Percentiles rank a stretch among this genome's conserved stretches.
phyloP scores from a whole-genome alignment of 2,888 invertebrate genomes.

The Trissoscelio sp. region DNA sequence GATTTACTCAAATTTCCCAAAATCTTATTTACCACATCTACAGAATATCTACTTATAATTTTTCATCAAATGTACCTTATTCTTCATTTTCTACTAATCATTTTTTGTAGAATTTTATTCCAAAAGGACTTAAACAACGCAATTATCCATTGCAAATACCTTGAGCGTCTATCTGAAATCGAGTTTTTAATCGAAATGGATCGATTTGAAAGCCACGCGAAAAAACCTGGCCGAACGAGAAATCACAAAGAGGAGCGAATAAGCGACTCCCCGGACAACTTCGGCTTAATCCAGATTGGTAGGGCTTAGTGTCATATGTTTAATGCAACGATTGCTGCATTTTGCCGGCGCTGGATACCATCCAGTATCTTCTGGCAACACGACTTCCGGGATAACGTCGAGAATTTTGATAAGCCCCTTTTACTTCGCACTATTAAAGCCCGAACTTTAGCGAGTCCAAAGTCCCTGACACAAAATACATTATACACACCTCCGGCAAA shows the following conservation, averaged over 20 bases:
- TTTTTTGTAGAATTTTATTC: background rate
- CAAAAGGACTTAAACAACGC: no score
- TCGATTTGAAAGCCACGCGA: slow-evolving; percentile 19
- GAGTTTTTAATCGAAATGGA: slow-evolving; percentile 30
- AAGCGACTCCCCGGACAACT: slow-evolving; percentile 61
- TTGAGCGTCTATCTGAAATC: background rate
- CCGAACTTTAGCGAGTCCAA: slow-evolving; percentile 52
- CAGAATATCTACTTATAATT: no score
- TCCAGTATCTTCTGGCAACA: slow-evolving; percentile 66
- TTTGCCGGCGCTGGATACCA: slow-evolving; percentile 62
- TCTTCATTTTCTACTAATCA: no score
- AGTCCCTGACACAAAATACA: slow-evolving; percentile 60
- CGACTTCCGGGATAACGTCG: slow-evolving; percentile 64
- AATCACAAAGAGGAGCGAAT: slow-evolving; percentile 53
- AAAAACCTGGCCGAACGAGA: slow-evolving; percentile 31
- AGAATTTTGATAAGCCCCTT: slow-evolving; percentile 69
- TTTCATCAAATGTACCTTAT: no score
- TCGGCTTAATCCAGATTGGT: slow-evolving; percentile 60
- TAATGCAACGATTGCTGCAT: slow-evolving; percentile 74
- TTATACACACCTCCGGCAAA: slow-evolving; percentile 44
- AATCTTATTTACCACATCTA: no score
- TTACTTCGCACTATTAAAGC: slow-evolving; percentile 67
- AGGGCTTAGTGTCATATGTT: slow-evolving; percentile 73
- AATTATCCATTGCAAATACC: slow-evolving; percentile 1
- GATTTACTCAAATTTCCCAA: no score